Base-by-base conservation (phyloP, 1,140 invertebrate species). In the Belonocnema kinseyi region DNA sequence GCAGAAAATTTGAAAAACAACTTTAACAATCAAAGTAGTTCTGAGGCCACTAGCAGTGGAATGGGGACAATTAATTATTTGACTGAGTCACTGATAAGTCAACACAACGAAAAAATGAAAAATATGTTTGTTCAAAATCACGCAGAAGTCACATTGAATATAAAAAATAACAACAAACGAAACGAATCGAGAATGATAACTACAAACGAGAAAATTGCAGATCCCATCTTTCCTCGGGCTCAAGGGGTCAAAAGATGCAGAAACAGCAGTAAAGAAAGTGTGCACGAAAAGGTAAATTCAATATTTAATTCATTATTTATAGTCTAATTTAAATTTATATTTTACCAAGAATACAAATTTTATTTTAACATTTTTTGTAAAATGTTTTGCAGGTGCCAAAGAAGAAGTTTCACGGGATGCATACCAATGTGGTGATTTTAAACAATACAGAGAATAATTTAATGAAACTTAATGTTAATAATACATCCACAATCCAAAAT, bases 21-120 rank as follows among this genome's bases (percentile, higher is more conserved):
- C 16, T 93, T 92, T 13, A 93, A 91, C 50, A 92, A 91, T 85
- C 88, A 83, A 54, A 89, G 86, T 6, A 90, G 79, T 72, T 90
- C 82, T 21, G 84, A 7, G 89, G 87, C 50, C 81, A 85, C 80
- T 89, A n/a, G 85, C 85, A 1, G 83, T 83, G 5, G 83, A 81
- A 4, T 51, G 81, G 10, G 80, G 93, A 93, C 74, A 88, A 84
- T 2, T 88, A 93, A 0, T 92, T 92, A 13, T 90, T 46, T 96
- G 3, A 96, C 95, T 0, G 94, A 96, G 85, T 92, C 92, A 1
- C 71, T 95, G 56, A 87, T 96, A 2, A 93, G 88, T 74, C 94
- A 93, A 79, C 95, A 96, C 82, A 96, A 96, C 86, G 94, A 95
- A 80, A 93, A 95, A 73, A 96, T 96, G 95, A 95, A 96, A 85